These are phyloP conservation scores for Barbus barbus DNA, from an alignment of 2,113 vertebrate species.

Conservation along the genomic window DNA sequence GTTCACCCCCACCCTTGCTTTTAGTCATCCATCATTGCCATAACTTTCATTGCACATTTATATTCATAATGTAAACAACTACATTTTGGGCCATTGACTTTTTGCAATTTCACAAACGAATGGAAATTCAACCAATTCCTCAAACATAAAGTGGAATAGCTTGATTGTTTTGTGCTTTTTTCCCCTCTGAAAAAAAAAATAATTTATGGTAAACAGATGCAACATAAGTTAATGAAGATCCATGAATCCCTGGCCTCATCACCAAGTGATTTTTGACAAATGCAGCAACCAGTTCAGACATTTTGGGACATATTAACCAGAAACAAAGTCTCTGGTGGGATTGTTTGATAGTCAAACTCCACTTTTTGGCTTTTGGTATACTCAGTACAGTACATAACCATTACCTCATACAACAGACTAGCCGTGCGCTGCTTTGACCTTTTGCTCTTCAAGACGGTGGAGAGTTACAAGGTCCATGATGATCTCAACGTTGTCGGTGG, in stretches of 20 bases:
- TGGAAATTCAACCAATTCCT: neutral
- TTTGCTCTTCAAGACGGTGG: conserved; percentile 71
- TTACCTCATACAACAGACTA: conserved; percentile 74
- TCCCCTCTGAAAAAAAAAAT: too few relatives aligned
- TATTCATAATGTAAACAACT: too few relatives aligned
- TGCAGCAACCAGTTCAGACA: neutral
- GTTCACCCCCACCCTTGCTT: neutral
- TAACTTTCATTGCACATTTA: neutral
- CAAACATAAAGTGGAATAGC: neutral
- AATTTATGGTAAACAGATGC: too few relatives aligned
- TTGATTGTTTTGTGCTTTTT: neutral
- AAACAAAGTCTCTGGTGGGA: neutral
- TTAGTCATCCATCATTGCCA: neutral
- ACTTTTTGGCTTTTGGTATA: conserved; percentile 76
- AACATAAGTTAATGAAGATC: neutral
- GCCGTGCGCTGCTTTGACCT: conserved; percentile 69
- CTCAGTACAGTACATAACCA: conserved; percentile 85
- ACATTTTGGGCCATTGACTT: neutral
- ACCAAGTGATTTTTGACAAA: neutral
- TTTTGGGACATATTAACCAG: neutral
- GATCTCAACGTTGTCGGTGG: conserved; percentile 69
- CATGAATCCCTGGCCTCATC: neutral
- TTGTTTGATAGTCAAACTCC: neutral
- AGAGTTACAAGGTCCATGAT: conserved; percentile 73
- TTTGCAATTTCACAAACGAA: neutral